Evolutionary conservation across 2,113 vertebrate genomes (phyloP).

Genomic region (Pyrgilauda ruficollis): DNA sequence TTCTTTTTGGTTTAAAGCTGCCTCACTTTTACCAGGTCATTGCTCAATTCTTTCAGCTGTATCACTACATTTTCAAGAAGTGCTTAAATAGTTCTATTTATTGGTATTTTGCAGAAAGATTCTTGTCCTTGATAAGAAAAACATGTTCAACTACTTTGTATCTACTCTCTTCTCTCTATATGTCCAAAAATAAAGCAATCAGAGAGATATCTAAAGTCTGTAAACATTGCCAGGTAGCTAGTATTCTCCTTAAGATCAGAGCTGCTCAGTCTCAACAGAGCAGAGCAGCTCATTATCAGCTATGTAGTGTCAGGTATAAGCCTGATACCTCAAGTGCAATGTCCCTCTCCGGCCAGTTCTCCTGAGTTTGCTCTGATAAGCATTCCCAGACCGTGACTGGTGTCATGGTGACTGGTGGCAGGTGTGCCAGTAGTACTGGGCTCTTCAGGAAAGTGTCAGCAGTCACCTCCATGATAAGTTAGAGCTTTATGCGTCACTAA

Average conservation of each 20-base stretch:
- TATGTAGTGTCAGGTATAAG: not conserved
- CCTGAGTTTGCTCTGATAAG: not conserved
- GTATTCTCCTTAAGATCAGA: not conserved
- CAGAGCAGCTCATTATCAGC: not conserved
- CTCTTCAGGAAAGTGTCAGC: not conserved
- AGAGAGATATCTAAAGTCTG: not conserved
- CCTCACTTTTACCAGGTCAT: not conserved
- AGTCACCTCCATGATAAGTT: not conserved
- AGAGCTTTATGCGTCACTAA: not conserved
- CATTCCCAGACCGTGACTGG: not conserved
- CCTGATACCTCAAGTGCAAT: not conserved
- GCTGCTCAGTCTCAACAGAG: not conserved
- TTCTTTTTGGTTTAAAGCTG: not conserved
- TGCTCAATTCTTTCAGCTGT: not conserved
- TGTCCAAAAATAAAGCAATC: not conserved
- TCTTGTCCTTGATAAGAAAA: not conserved
- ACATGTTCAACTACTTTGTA: not conserved
- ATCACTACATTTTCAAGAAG: not conserved
- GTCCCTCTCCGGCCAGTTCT: not conserved
- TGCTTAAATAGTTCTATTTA: not conserved
- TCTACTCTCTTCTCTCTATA: not conserved
- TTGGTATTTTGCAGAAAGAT: not conserved
- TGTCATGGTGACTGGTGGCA: no score
- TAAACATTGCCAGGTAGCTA: not conserved
- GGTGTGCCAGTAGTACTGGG: not conserved